These are phyloP conservation scores for Candidula unifasciata DNA, from an alignment of 2,888 invertebrate species.

Conservation along the genomic window DNA sequence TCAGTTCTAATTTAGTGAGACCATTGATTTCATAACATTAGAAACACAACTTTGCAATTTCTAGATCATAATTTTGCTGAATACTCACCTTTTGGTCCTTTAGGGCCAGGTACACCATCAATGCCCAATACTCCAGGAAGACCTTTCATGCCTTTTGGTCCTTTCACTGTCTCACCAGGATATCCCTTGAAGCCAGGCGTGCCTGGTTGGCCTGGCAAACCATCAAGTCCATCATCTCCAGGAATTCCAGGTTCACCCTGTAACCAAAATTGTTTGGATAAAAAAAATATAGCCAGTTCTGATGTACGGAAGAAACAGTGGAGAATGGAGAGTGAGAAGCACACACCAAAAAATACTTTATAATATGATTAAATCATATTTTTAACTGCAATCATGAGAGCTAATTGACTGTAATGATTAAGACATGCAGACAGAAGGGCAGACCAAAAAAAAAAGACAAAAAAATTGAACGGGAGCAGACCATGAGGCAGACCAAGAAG, in stretches of 20 bases:
- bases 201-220: slow-evolving; percentile 64
- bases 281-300: no score
- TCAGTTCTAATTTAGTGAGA: neutral
- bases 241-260: slow-evolving; percentile 55
- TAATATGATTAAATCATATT: no score
- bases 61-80: neutral
- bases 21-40: no score
- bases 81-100: slow-evolving; percentile 61
- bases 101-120: slow-evolving; percentile 67
- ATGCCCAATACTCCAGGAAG: slow-evolving; percentile 58
- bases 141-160: slow-evolving; percentile 53
- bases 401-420: no score
- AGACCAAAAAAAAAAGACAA: no score
- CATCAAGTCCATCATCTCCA: slow-evolving; percentile 60
- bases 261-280: neutral
- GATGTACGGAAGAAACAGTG: no score
- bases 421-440: no score
- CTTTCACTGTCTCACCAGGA: slow-evolving; percentile 47
- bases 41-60: neutral
- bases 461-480: no score
- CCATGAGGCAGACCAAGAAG: no score
- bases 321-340: no score
- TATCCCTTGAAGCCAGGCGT: slow-evolving; percentile 55
- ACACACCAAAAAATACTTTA: no score
- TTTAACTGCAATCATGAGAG: no score